Base-by-base conservation (phyloP, 2,888 invertebrate species). In the Tigriopus californicus region DNA sequence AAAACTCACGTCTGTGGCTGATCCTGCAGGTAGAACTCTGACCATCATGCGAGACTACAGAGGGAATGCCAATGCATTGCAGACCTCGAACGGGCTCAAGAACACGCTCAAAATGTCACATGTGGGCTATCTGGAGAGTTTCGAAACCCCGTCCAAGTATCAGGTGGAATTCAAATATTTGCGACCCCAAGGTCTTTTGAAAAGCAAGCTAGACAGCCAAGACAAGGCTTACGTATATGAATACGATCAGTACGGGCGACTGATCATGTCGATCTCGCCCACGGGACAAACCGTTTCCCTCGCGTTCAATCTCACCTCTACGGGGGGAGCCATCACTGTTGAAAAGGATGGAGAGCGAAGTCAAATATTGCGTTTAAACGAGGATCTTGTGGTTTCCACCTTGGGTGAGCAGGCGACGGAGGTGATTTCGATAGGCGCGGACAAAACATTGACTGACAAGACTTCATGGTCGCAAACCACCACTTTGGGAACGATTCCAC, bases 81-180 rank as follows among this genome's bases (percentile, higher is more conserved):
- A 91, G 73, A 90, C 89, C 68, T 87, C 88, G 12, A 89, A 89
- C 72, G 89, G 90, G 68, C 88, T 89, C 70, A 91, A 91, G 72
- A 84, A 87, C 10, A 86, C 88, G 68, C 75, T 95, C 61, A 85
- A 85, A 71, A 89, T 94, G 72, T 90, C 90, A 3, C 91, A 90
- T 61, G 85, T 90, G 66, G 90, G 91, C 47, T 85, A 88, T 67
- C 78, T 95, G 66, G 85, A 89, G 47, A 86, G 83, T 70, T 78
- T 92, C 65, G 72, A 72, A 15, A 46, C 48, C 5, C 58, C 58
- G 2, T 67, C 70, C 61, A 69, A 70, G 61, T 67, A 67, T 46
- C 69, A 69, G 41, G 66, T 67, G 1, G 67, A 66, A 11, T 71
- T 72, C 65, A 69, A 70, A 11, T 73, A 73, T 65, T 66, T 69